Conservation (phyloP, 2,888 invertebrate species). For the Agrotis puta region DNA sequence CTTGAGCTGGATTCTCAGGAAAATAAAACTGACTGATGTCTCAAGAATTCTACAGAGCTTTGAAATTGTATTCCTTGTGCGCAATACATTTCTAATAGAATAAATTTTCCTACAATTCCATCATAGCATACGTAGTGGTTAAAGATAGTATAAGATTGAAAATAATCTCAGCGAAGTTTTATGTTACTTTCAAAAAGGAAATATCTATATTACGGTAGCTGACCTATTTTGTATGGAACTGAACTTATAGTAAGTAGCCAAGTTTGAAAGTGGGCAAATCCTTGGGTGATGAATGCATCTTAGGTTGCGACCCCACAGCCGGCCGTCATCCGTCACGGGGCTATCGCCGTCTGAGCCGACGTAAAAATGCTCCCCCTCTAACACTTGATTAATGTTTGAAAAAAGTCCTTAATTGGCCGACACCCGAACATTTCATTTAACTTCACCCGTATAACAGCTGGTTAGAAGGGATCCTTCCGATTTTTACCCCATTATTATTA, state of each 20-base stretch:
- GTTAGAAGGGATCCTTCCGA: conserved; percentile 59
- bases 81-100: neutral
- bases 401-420: conserved; percentile 87
- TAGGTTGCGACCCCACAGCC: conserved; percentile 75
- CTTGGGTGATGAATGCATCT: conserved; percentile 81
- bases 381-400: conserved; percentile 89
- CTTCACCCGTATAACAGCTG: conserved; percentile 82
- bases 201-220: neutral
- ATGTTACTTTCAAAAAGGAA: neutral
- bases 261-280: conserved; percentile 66
- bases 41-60: neutral
- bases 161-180: neutral
- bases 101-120: neutral
- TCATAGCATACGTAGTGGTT: neutral
- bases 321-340: conserved; percentile 82
- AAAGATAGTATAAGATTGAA: neutral
- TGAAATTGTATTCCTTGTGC: neutral
- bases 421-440: conserved; percentile 84
- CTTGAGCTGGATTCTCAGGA: neutral
- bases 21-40: neutral
- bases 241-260: conserved; percentile 44
- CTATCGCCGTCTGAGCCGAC: conserved; percentile 79
- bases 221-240: conserved; percentile 31
- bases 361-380: conserved; percentile 86
- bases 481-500: conserved; percentile 71